phyloP scores from a whole-genome alignment of 2,113 vertebrate genomes.

The Malaclemys terrapin region DNA sequence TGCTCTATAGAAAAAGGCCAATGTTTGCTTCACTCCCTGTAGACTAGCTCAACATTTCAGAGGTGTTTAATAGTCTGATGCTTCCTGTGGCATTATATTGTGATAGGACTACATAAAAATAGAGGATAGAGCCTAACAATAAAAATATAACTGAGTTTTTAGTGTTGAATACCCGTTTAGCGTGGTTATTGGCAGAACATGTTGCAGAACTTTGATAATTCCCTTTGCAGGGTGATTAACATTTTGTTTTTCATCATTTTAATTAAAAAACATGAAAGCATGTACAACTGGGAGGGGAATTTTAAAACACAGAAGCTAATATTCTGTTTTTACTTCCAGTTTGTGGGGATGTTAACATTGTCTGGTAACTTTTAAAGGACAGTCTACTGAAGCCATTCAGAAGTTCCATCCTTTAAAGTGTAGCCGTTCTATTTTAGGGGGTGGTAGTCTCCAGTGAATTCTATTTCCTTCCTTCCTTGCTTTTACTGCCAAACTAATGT shows the following conservation, averaged over 20 bases:
- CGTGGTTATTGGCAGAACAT: fast-evolving
- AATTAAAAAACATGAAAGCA: too few relatives aligned
- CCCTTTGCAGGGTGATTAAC: neutral
- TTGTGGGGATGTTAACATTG: neutral
- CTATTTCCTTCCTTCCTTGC: conserved; percentile 64
- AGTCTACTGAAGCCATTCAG: conserved; percentile 44
- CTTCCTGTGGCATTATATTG: neutral
- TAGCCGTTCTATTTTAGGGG: conserved; percentile 61
- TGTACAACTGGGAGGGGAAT: neutral
- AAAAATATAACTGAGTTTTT: neutral
- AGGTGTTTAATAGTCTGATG: neutral
- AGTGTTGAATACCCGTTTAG: neutral
- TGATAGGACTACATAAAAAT: neutral
- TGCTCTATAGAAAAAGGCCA: neutral
- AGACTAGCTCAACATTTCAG: neutral
- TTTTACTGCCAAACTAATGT: conserved; percentile 61
- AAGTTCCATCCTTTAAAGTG: conserved; percentile 28
- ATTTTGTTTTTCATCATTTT: neutral
- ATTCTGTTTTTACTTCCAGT: neutral
- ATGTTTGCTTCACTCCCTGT: fast-evolving
- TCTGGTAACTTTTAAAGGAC: conserved; percentile 23
- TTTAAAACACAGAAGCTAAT: neutral
- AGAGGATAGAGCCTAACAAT: neutral
- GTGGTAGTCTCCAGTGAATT: conserved; percentile 51
- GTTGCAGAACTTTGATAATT: neutral